Conservation (phyloP, 2,113 vertebrate species). For the Lamprologus callipterus region DNA sequence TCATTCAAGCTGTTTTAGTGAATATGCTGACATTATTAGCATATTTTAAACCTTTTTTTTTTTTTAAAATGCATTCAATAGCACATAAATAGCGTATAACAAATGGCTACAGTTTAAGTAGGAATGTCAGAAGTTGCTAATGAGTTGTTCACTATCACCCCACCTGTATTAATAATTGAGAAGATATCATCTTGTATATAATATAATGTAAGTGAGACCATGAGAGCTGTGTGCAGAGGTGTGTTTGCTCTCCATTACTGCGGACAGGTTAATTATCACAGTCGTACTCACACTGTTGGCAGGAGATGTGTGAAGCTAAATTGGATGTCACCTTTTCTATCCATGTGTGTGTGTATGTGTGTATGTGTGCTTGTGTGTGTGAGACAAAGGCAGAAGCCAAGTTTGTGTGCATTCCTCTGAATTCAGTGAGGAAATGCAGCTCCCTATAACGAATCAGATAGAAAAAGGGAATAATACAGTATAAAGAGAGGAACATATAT, state of each 20-base stretch:
- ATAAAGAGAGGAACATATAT: neutral
- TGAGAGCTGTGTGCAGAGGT: neutral
- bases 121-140: neutral
- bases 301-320: slow-evolving; percentile 28
- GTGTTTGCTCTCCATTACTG: neutral
- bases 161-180: neutral
- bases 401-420: neutral
- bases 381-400: neutral
- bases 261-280: slow-evolving; percentile 19
- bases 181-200: neutral
- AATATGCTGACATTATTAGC: neutral
- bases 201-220: neutral
- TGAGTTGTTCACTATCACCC: neutral
- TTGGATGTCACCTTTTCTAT: neutral
- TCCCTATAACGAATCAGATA: neutral
- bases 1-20: neutral
- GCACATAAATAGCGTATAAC: neutral
- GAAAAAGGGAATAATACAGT: neutral
- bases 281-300: slow-evolving; percentile 34
- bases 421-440: neutral
- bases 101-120: neutral
- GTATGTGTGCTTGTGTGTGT: neutral
- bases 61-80: accelerated
- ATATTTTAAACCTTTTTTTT: neutral
- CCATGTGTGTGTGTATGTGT: neutral